Percentiles rank a stretch among this genome's conserved stretches.
phyloP scores from a whole-genome alignment of 2,113 vertebrate genomes.

The Lucifuga dentata region DNA sequence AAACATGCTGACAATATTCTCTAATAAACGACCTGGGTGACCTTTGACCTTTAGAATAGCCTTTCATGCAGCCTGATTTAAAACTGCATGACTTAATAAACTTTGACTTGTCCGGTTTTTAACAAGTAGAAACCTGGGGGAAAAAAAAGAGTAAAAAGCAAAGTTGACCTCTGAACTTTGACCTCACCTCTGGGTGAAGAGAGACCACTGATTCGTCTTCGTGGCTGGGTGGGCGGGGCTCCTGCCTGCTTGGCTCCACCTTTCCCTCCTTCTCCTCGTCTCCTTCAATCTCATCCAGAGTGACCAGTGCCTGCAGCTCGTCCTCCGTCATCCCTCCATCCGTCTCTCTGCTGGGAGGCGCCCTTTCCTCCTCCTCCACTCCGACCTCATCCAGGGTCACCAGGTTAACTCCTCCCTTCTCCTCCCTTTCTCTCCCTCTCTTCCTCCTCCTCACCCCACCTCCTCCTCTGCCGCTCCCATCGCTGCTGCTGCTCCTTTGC shows the following conservation, averaged over 20 bases:
- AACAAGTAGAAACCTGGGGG: no score
- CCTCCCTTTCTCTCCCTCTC: not conserved
- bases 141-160: no score
- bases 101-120: no score
- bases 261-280: slow-evolving; percentile 78
- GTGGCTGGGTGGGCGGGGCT: slow-evolving; percentile 9
- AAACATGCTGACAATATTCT: no score
- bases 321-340: slow-evolving; percentile 22
- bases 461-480: not conserved
- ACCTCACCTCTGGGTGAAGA: slow-evolving; percentile 70
- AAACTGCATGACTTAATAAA: no score
- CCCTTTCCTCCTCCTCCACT: slow-evolving; percentile 40
- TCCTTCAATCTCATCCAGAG: slow-evolving; percentile 69
- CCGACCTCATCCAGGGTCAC: slow-evolving; percentile 78
- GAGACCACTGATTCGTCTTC: slow-evolving; percentile 53
- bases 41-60: no score
- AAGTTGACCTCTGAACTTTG: not conserved
- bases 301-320: slow-evolving; percentile 69
- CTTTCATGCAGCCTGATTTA: no score
- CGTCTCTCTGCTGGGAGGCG: slow-evolving; percentile 2
- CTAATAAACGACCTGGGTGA: no score
- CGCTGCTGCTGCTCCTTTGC: slow-evolving; percentile 6
- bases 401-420: slow-evolving; percentile 42
- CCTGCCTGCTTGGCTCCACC: not conserved
- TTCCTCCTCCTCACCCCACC: not conserved